Conservation (phyloP, 2,113 vertebrate species). For the Gallinago jamesoni region DNA sequence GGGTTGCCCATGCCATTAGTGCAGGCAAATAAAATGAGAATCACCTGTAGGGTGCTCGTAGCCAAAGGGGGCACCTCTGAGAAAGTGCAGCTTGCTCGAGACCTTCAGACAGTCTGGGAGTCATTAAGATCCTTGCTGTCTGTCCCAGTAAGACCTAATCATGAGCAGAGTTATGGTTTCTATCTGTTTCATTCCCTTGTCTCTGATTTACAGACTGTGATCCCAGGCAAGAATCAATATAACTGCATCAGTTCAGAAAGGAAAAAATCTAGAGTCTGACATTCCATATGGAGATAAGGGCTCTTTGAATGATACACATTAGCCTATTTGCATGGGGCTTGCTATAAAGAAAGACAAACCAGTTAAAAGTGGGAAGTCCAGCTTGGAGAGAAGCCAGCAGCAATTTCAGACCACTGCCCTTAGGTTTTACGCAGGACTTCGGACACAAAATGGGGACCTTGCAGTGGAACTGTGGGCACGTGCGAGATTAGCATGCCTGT, state of each 20-base stretch:
- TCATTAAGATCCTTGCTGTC: neutral
- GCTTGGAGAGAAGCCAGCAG: neutral
- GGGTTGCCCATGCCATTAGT: neutral
- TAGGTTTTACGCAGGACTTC: neutral
- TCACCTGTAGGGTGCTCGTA: neutral
- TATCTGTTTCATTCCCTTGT: neutral
- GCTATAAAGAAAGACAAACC: neutral
- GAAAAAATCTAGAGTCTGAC: neutral
- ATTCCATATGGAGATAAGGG: neutral
- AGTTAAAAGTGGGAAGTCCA: neutral
- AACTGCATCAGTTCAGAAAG: neutral
- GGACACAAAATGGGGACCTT: neutral
- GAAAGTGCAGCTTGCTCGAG: neutral
- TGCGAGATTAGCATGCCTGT: neutral
- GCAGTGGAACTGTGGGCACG: neutral
- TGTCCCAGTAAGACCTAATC: neutral
- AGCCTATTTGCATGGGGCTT: neutral
- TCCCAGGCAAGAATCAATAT: neutral
- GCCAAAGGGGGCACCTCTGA: neutral
- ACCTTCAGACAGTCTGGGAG: neutral
- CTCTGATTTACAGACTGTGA: neutral
- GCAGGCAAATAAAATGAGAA: neutral
- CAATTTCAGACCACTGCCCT: neutral
- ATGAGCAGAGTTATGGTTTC: neutral
- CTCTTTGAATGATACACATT: neutral